A percentile compares a stretch with the other conserved stretches of the same genome.
phyloP scores from a whole-genome alignment of 2,797 vertebrate species.

The Catostomus latipinnis region DNA sequence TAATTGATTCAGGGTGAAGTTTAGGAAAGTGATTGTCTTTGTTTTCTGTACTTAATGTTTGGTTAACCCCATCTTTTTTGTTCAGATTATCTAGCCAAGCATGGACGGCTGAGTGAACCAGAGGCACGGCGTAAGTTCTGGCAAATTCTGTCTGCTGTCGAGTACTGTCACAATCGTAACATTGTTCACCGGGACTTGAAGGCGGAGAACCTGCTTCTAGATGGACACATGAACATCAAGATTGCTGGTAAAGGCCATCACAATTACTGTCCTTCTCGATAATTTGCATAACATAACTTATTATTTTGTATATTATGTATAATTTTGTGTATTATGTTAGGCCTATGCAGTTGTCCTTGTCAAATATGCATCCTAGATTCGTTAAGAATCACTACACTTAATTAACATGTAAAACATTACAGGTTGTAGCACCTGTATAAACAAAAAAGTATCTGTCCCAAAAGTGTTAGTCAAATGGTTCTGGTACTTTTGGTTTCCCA shows the following conservation, averaged over 20 bases:
- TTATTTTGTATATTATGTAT: too few species aligned
- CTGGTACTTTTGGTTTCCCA: not conserved
- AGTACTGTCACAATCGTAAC: slow-evolving; percentile 93
- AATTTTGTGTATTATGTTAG: too few species aligned
- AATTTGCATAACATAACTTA: too few species aligned
- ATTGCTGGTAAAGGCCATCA: slow-evolving; percentile 87
- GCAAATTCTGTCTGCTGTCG: slow-evolving; percentile 96
- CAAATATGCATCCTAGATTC: too few species aligned
- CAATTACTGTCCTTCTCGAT: not conserved
- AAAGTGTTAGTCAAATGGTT: not conserved
- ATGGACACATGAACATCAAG: slow-evolving; percentile 98
- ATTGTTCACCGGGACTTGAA: slow-evolving; percentile 97
- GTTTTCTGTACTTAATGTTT: not conserved
- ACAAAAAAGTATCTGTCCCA: not conserved
- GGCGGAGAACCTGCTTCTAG: slow-evolving; percentile 94
- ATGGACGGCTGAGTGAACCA: slow-evolving; percentile 90
- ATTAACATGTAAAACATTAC: not conserved
- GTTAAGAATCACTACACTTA: too few species aligned
- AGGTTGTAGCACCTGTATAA: not conserved
- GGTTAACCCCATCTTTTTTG: not conserved
- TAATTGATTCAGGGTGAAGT: not conserved
- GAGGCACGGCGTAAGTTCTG: slow-evolving; percentile 97
- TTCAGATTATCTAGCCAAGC: slow-evolving; percentile 94
- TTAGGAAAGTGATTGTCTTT: slow-evolving; percentile 12
- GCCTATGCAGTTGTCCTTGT: too few species aligned